phyloP scores from a whole-genome alignment of 2,113 vertebrate genomes.

The Pelodiscus sinensis region DNA sequence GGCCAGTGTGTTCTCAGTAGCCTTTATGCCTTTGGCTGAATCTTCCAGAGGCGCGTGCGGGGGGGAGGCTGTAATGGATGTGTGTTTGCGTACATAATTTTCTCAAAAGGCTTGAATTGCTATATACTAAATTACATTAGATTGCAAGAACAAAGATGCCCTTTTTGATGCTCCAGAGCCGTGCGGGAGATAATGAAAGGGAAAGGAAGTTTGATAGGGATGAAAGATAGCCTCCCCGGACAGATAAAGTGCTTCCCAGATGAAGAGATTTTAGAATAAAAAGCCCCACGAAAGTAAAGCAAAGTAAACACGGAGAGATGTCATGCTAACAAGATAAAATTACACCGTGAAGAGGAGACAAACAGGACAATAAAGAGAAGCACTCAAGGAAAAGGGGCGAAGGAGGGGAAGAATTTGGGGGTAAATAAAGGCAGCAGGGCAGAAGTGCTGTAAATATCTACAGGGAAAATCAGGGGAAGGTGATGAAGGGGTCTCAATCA shows the following conservation, averaged over 20 bases:
- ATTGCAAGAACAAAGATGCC: constrained; percentile 72
- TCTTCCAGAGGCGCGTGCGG: accelerated
- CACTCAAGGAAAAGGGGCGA: accelerated
- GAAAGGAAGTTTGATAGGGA: constrained; percentile 68
- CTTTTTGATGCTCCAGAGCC: constrained; percentile 62
- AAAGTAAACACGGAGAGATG: background rate
- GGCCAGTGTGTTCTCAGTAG: background rate
- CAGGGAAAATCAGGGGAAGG: accelerated
- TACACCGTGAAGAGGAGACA: background rate
- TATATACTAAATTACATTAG: constrained; percentile 37
- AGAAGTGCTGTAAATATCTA: accelerated
- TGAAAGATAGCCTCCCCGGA: constrained; percentile 58
- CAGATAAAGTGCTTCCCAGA: constrained; percentile 64
- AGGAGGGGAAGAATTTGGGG: background rate
- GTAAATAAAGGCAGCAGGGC: background rate
- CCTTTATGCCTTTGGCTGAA: accelerated
- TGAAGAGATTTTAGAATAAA: constrained; percentile 59
- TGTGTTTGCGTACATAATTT: constrained; percentile 20
- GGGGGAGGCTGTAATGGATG: background rate
- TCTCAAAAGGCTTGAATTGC: constrained; percentile 42
- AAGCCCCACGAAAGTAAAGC: constrained; percentile 48
- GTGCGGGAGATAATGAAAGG: constrained; percentile 73
- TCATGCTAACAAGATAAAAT: constrained; percentile 24
- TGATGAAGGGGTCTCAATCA: accelerated
- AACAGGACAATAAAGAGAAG: constrained; percentile 37